These are phyloP conservation scores for Heptranchias perlo DNA, from an alignment of 2,113 vertebrate species.

Conservation along the genomic window DNA sequence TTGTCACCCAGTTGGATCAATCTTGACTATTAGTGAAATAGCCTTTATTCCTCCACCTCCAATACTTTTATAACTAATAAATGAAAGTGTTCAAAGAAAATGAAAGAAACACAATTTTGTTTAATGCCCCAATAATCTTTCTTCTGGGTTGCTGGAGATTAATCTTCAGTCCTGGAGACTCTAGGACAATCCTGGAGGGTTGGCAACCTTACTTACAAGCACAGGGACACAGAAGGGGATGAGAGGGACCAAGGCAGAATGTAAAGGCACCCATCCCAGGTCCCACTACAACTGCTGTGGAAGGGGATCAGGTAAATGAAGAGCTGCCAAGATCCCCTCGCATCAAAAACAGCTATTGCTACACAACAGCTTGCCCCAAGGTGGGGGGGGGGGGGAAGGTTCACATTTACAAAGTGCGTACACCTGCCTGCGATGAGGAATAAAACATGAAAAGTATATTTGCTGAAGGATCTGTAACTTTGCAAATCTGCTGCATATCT, in stretches of 20 bases:
- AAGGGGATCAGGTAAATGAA: not conserved
- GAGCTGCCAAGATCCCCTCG: not conserved
- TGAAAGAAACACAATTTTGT: not conserved
- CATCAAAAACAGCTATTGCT: not conserved
- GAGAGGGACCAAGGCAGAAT: not conserved
- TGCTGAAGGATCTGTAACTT: not conserved
- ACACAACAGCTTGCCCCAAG: not conserved
- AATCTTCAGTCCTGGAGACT: not conserved
- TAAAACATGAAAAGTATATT: not conserved
- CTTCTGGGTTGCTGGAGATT: not conserved
- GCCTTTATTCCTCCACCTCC: not conserved
- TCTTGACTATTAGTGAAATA: not conserved
- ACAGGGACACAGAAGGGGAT: too few species aligned
- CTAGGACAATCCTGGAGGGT: not conserved
- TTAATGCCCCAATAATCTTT: not conserved
- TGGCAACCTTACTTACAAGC: not conserved
- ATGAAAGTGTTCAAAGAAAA: not conserved
- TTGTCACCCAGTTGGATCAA: not conserved
- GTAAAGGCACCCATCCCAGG: not conserved
- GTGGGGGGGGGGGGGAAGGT: not conserved
- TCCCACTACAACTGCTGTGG: not conserved
- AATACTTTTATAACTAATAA: not conserved
- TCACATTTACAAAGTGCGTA: not conserved
- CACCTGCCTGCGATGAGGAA: not conserved
- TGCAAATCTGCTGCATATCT: not conserved